phyloP scores from a whole-genome alignment of 1,140 invertebrate species.

The Papilio aristodemus region DNA sequence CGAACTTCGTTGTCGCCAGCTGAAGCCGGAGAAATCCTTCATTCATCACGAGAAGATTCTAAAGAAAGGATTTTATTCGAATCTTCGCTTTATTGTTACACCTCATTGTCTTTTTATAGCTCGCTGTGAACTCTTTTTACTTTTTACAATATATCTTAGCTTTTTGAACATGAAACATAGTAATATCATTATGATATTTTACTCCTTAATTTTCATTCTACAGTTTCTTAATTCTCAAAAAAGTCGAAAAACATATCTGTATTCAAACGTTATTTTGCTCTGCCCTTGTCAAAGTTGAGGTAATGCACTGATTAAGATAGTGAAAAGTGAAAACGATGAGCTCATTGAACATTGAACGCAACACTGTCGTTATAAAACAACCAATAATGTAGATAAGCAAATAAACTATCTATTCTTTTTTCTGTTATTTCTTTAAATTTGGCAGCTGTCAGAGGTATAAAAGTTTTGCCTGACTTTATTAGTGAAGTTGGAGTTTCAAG shows the following conservation, averaged over 20 bases:
- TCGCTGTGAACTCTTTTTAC: background rate
- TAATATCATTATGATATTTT: no score
- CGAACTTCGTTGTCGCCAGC: slow-evolving; percentile 27
- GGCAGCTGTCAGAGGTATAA: slow-evolving; percentile 25
- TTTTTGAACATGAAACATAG: no score
- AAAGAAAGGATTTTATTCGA: slow-evolving; percentile 28
- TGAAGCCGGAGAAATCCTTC: slow-evolving; percentile 30
- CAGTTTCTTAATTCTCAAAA: no score
- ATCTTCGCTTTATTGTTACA: slow-evolving; percentile 15
- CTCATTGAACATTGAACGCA: no score
- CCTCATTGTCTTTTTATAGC: slow-evolving; percentile 5
- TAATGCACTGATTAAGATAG: no score
- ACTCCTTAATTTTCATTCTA: no score
- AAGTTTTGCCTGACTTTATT: slow-evolving; percentile 32
- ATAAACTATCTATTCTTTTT: slow-evolving; percentile 15
- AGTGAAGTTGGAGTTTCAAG: slow-evolving; percentile 28
- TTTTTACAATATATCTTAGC: background rate
- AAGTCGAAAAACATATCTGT: no score
- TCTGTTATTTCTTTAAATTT: slow-evolving; percentile 11
- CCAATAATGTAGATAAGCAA: background rate
- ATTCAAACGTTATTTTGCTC: no score
- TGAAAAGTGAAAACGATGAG: no score
- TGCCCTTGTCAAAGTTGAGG: no score
- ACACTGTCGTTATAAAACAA: background rate
- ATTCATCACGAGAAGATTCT: slow-evolving; percentile 25